Conservation (phyloP, 2,888 invertebrate species). For the Cantharis nigra region DNA sequence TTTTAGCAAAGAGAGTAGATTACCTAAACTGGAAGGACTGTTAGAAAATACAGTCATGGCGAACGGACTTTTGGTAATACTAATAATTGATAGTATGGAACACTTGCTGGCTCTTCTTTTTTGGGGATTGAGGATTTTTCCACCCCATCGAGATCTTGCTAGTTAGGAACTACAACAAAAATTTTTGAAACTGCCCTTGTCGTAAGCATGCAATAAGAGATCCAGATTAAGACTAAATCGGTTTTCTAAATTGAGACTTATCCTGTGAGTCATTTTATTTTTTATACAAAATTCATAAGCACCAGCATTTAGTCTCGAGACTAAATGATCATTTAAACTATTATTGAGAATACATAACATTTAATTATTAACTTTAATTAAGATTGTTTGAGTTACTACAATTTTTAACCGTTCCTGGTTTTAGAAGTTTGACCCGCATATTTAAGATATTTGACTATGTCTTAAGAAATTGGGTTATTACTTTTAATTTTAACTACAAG, state of each 20-base stretch:
- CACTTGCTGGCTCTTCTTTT: not conserved
- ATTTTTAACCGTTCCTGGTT: not conserved
- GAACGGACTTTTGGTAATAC: not conserved
- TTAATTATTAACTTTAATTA: not conserved
- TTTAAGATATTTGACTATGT: not conserved
- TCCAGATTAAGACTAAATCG: not conserved
- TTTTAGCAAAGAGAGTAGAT: conserved; percentile 62
- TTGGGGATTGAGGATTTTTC: not conserved
- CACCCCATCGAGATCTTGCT: not conserved
- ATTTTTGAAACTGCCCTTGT: not conserved
- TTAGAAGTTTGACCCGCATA: not conserved
- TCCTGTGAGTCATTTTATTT: not conserved
- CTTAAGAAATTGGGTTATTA: too few species aligned
- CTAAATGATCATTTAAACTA: not conserved
- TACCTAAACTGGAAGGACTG: conserved; percentile 65
- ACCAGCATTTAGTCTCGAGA: not conserved
- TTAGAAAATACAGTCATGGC: not conserved
- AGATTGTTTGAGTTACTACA: not conserved
- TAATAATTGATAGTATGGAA: not conserved
- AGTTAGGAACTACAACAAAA: not conserved
- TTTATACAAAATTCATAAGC: not conserved
- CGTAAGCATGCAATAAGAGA: not conserved
- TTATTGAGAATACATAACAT: not conserved
- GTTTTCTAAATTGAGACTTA: not conserved
- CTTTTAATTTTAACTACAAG: too few species aligned